Percentiles rank a stretch among this genome's conserved stretches.
phyloP scores from a whole-genome alignment of 2,888 invertebrate species.

The Zygogramma bicolorata region DNA sequence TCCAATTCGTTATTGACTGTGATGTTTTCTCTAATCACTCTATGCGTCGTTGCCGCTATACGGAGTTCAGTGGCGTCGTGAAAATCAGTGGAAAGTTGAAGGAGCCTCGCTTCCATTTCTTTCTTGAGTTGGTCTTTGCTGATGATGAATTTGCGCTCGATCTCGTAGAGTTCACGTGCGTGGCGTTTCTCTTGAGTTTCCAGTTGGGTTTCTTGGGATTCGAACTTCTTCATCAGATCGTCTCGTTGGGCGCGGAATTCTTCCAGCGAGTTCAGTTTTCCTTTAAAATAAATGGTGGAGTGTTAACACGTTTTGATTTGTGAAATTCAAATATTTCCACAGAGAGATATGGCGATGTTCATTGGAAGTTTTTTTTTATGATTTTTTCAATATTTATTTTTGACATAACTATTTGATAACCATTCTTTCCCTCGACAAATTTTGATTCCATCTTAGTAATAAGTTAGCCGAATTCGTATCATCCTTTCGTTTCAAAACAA shows the following conservation, averaged over 20 bases:
- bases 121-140: conserved; percentile 86
- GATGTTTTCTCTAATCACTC: conserved; percentile 87
- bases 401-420: too few species aligned
- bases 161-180: conserved; percentile 81
- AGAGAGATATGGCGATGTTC: too few species aligned
- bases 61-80: conserved; percentile 87
- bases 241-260: conserved; percentile 91
- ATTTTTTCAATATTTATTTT: too few species aligned
- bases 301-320: too few species aligned
- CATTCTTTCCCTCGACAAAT: too few species aligned
- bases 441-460: too few species aligned
- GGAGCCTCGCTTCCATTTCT: conserved; percentile 85
- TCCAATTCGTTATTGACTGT: conserved; percentile 84
- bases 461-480: too few species aligned
- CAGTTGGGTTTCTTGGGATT: conserved; percentile 81
- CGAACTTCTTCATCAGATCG: conserved; percentile 86
- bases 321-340: too few species aligned
- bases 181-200: conserved; percentile 83
- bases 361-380: too few species aligned
- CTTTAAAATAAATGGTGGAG: conserved; percentile 37
- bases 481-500: too few species aligned
- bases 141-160: conserved; percentile 77
- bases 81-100: conserved; percentile 86
- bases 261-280: conserved; percentile 89
- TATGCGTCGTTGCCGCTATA: conserved; percentile 89